Conservation (phyloP, 2,888 invertebrate species). For the Drosophila subquinaria region DNA sequence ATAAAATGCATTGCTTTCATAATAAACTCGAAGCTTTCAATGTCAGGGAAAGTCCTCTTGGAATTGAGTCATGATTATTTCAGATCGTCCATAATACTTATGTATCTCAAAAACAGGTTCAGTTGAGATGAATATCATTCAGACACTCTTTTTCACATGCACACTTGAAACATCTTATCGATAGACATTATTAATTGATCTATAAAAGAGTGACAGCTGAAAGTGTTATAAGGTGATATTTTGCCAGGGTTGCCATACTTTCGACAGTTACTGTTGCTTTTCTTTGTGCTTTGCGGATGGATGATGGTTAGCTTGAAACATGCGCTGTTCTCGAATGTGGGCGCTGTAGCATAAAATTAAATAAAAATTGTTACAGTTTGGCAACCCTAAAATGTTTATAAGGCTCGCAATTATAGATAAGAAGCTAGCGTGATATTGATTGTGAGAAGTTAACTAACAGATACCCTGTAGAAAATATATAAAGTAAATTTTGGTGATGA, state of each 20-base stretch:
- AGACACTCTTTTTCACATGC: not conserved
- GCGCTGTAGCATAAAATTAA: not conserved
- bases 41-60: not conserved
- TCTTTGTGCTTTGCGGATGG: not conserved
- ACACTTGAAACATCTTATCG: conserved; percentile 5
- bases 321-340: not conserved
- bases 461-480: conserved; percentile 10
- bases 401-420: conserved; percentile 15
- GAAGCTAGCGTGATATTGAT: not conserved
- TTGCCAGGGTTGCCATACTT: not conserved
- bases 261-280: not conserved
- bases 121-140: not conserved
- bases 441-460: not conserved
- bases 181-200: not conserved
- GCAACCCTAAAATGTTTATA: conserved; percentile 8
- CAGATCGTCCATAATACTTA: not conserved
- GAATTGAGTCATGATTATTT: not conserved
- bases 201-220: not conserved
- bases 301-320: not conserved
- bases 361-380: not conserved
- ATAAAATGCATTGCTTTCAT: not conserved
- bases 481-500: too few relatives aligned
- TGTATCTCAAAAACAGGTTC: not conserved
- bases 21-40: not conserved
- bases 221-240: not conserved